These are phyloP conservation scores for Hydropsyche betteni DNA, from an alignment of 2,888 invertebrate species.

Conservation along the genomic window DNA sequence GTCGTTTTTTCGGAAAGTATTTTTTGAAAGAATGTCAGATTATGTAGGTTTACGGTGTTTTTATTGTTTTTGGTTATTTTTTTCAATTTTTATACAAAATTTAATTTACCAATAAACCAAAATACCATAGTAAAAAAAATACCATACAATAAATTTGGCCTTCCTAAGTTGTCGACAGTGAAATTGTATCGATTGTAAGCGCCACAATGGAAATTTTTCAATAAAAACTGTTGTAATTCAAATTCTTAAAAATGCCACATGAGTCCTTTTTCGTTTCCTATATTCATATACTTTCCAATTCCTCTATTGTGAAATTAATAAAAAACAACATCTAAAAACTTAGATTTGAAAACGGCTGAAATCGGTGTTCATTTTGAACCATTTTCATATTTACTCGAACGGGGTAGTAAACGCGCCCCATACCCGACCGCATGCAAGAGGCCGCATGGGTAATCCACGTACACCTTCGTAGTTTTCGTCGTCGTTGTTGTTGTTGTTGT, in stretches of 20 bases:
- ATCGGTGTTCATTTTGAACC: neutral
- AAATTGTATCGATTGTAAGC: no score
- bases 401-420: neutral
- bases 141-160: no score
- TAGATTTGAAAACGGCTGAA: neutral
- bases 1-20: no score
- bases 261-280: neutral
- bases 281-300: neutral
- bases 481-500: no score
- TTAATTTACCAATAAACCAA: no score
- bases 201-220: no score
- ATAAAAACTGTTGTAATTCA: no score
- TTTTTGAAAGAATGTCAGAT: no score
- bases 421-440: neutral
- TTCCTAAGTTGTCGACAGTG: no score
- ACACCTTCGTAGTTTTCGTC: neutral
- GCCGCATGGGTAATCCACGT: slow-evolving; percentile 2
- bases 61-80: no score
- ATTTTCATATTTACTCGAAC: neutral
- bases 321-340: neutral
- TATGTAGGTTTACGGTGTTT: no score
- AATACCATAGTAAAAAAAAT: no score
- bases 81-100: neutral
- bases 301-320: neutral
- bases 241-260: neutral